Evolutionary conservation across 2,797 vertebrate genomes (phyloP), one percentile per base, ranked within the genome.

Genomic region (Falco columbarius): DNA sequence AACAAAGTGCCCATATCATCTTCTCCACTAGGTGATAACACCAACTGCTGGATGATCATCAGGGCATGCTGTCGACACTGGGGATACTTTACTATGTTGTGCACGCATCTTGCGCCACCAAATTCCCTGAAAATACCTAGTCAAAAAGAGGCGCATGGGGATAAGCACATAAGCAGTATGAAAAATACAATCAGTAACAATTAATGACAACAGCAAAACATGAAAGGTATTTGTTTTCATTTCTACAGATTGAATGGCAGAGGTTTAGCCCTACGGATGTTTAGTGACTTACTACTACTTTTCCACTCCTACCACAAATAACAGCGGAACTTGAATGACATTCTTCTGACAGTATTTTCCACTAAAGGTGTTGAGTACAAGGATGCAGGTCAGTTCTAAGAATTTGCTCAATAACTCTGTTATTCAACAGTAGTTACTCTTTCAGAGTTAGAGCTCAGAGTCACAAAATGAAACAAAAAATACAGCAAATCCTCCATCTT

Each of bases 1-100:
- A 99, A 97, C 85, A 99, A 98, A 0, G 99, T 99, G 24, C 99
- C 99, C 99, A 99, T 99, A 94, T 99, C 99, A 3, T 99, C 99
- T 7, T 99, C 99, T 4, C 99, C 99, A 10, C 99, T 99, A 19
- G 99, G 99, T 3, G 99, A 99, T 52, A 99, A 96, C 77, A 99
- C 99, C 91, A 99, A 93, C 98, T 99, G 99, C 98, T 99, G 99
- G 94, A 99, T 99, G 95, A 99, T 99, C 98, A 99, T 99, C 95
- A 99, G 98, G 5, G 99, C 99, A 0, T 99, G 99, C 90, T 99
- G 99, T 14, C 99, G 98, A 88, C 99, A 99, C 95, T 99, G 99
- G 0, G 99, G 98, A 85, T 99, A 99, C 98, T 98, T 99, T n/a
- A 99, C 99, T 10, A 99, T 99, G 96, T 99, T 99, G 97, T 99